phyloP scores from a whole-genome alignment of 2,888 invertebrate species.

The Diploptera punctata region DNA sequence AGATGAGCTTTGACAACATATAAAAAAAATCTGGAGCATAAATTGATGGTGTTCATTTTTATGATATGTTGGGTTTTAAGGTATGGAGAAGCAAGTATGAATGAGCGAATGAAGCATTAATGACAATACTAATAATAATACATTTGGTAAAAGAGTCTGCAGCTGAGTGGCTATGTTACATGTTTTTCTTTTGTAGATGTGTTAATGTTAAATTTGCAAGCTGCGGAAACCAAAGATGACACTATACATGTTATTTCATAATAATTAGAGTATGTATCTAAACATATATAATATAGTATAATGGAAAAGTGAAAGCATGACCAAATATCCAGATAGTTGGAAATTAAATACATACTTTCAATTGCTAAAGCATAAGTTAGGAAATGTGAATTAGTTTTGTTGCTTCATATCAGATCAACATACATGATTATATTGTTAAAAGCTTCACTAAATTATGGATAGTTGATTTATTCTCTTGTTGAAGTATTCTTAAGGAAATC shows the following conservation, averaged over 20 bases:
- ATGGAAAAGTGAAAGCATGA: neutral
- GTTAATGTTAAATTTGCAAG: neutral
- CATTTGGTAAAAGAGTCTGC: neutral
- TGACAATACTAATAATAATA: constrained; percentile 25
- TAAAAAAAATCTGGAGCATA: no score
- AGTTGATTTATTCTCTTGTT: constrained; percentile 9
- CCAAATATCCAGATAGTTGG: neutral
- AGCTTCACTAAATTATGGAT: neutral
- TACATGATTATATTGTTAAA: neutral
- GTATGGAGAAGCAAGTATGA: no score
- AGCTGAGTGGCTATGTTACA: neutral
- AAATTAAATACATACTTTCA: no score
- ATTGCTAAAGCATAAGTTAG: no score
- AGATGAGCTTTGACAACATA: no score
- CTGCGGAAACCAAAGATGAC: constrained; percentile 18
- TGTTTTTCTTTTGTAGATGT: constrained; percentile 1
- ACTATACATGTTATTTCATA: constrained; percentile 5
- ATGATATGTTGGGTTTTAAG: no score
- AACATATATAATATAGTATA: neutral
- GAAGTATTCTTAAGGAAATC: neutral
- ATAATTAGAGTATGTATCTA: neutral
- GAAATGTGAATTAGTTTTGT: no score
- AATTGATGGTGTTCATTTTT: no score
- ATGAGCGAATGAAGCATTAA: constrained; percentile 16
- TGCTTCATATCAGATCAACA: no score